phyloP scores from a whole-genome alignment of 2,113 vertebrate genomes.

The Muntiacus muntjak region DNA sequence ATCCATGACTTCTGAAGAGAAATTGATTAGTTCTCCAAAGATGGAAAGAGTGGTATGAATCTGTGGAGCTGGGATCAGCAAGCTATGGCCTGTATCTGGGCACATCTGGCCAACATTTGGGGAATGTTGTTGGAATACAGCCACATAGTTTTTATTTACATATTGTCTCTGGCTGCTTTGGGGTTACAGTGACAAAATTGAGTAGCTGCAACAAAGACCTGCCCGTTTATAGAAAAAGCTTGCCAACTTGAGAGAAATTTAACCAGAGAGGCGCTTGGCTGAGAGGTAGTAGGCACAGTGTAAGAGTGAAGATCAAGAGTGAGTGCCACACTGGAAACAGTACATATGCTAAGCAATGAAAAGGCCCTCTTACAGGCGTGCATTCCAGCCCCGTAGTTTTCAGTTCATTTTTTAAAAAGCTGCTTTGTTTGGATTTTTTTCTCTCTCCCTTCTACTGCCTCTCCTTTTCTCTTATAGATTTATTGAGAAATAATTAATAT shows the following conservation, averaged over 20 bases:
- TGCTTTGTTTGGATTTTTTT: not conserved
- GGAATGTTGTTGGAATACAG: slow-evolving; percentile 15
- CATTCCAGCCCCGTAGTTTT: not conserved
- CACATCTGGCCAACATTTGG: not conserved
- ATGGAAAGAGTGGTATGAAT: not conserved
- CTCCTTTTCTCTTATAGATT: not conserved
- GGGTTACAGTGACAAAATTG: not conserved
- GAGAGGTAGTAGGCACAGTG: not conserved
- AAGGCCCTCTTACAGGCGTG: not conserved
- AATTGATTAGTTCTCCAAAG: slow-evolving; percentile 27
- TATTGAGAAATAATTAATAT: slow-evolving; percentile 10
- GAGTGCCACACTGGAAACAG: not conserved
- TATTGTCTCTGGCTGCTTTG: not conserved
- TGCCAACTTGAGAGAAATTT: not conserved
- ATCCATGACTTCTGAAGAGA: slow-evolving; percentile 26
- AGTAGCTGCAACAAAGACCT: not conserved
- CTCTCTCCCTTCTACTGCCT: not conserved
- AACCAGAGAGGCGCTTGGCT: not conserved
- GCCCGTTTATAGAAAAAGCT: not conserved
- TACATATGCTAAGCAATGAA: not conserved
- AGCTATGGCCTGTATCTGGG: not conserved
- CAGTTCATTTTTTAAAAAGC: not conserved
- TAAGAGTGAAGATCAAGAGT: not conserved
- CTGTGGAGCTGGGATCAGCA: not conserved
- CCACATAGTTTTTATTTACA: not conserved